Evolutionary conservation across 2,797 vertebrate species (phyloP).

Genomic region (Eutrigla gurnardus): DNA sequence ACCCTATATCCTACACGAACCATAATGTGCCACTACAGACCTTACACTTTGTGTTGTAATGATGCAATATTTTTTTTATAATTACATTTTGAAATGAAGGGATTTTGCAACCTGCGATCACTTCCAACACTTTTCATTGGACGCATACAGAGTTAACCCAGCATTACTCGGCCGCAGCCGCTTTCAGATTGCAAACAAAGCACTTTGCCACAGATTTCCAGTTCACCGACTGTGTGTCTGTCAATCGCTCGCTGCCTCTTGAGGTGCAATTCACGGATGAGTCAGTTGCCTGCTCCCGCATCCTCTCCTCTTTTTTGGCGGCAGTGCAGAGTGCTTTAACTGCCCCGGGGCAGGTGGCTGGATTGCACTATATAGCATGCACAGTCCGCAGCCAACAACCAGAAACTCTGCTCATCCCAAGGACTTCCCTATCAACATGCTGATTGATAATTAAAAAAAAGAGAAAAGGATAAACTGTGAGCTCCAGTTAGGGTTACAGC

Average conservation of each 20-base stretch:
- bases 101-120: slow-evolving; percentile 44
- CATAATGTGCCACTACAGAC: slow-evolving; percentile 19
- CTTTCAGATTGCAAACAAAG: slow-evolving; percentile 67
- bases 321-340: slow-evolving; percentile 77
- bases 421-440: slow-evolving; percentile 24
- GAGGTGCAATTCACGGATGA: slow-evolving; percentile 79
- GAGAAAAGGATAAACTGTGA: not conserved
- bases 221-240: slow-evolving; percentile 74
- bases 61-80: slow-evolving; percentile 5
- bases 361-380: slow-evolving; percentile 55
- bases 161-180: slow-evolving; percentile 52
- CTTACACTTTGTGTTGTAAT: slow-evolving; percentile 11
- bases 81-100: not conserved
- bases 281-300: slow-evolving; percentile 74
- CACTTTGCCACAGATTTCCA: slow-evolving; percentile 77
- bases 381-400: slow-evolving; percentile 53
- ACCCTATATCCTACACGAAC: slow-evolving; percentile 32
- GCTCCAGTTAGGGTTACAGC: not conserved
- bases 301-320: slow-evolving; percentile 71
- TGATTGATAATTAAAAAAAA: not conserved
- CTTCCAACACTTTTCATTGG: slow-evolving; percentile 38
- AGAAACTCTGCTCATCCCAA: slow-evolving; percentile 52
- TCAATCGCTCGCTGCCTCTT: slow-evolving; percentile 74
- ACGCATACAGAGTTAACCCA: slow-evolving; percentile 44
- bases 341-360: slow-evolving; percentile 74